These are phyloP conservation scores for Tympanoctomys barrerae DNA, from an alignment of 2,797 vertebrate genomes.

Conservation along the genomic window DNA sequence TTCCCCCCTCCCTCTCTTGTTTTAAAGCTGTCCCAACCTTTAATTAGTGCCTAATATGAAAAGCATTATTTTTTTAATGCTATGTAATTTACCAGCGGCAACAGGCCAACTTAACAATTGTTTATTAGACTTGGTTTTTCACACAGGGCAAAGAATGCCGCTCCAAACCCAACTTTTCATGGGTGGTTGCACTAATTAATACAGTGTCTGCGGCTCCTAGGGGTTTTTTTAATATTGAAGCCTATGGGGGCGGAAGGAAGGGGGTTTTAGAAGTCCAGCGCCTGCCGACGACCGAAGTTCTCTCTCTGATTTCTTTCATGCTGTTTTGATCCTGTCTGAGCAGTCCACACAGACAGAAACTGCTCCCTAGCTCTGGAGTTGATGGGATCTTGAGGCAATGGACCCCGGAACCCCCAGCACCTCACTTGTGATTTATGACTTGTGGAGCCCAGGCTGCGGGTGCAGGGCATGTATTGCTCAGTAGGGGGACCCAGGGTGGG, in stretches of 20 bases:
- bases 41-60: constrained; percentile 95
- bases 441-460: neutral
- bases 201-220: constrained; percentile 90
- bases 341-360: constrained; percentile 81
- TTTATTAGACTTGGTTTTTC: constrained; percentile 92
- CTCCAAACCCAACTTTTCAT: constrained; percentile 91
- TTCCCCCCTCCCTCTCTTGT: constrained; percentile 90
- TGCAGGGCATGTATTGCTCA: neutral
- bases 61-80: constrained; percentile 94
- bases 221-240: constrained; percentile 89
- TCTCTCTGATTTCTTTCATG: constrained; percentile 88
- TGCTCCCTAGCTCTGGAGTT: constrained; percentile 65
- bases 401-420: neutral
- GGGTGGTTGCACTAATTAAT: constrained; percentile 94
- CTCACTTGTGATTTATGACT: constrained; percentile 45
- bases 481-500: neutral
- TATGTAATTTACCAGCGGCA: constrained; percentile 93
- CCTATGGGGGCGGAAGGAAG: constrained; percentile 91
- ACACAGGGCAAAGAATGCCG: constrained; percentile 90
- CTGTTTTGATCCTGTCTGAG: constrained; percentile 87
- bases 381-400: constrained; percentile 35
- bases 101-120: constrained; percentile 91
- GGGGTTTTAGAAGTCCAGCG: constrained; percentile 89
- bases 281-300: constrained; percentile 85
- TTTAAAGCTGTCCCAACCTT: constrained; percentile 93